These are phyloP conservation scores for Calycopis cecrops DNA, from an alignment of 1,140 invertebrate species.

Conservation along the genomic window DNA sequence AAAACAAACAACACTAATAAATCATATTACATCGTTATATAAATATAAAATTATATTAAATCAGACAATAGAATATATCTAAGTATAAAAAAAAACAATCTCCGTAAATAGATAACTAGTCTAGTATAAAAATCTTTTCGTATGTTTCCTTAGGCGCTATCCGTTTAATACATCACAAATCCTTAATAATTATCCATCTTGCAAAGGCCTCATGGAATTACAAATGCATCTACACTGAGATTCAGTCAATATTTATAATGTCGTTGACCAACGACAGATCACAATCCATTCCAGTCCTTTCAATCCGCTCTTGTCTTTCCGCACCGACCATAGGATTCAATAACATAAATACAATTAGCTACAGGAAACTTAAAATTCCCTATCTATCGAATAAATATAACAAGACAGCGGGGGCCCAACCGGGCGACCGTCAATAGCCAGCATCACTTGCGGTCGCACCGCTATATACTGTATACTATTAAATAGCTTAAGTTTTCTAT, in stretches of 20 bases:
- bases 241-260: slow-evolving; percentile 75
- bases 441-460: slow-evolving; percentile 71
- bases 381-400: slow-evolving; percentile 74
- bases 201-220: slow-evolving; percentile 75
- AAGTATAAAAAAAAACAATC: slow-evolving; percentile 76
- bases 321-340: slow-evolving; percentile 60
- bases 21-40: slow-evolving; percentile 70
- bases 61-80: slow-evolving; percentile 76
- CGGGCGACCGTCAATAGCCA: slow-evolving; percentile 55
- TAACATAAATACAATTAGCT: slow-evolving; percentile 71
- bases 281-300: slow-evolving; percentile 73
- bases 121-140: slow-evolving; percentile 77
- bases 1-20: slow-evolving; percentile 77
- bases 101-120: slow-evolving; percentile 76
- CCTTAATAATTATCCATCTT: slow-evolving; percentile 74
- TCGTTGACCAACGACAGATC: slow-evolving; percentile 74
- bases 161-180: slow-evolving; percentile 75
- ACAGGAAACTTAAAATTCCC: slow-evolving; percentile 73
- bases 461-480: slow-evolving; percentile 65
- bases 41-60: slow-evolving; percentile 76
- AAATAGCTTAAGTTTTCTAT: slow-evolving; percentile 70
- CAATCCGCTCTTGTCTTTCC: slow-evolving; percentile 58
- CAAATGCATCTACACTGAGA: slow-evolving; percentile 76
- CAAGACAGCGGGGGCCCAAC: slow-evolving; percentile 51
- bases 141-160: slow-evolving; percentile 76